Base-by-base conservation (phyloP, 2,888 invertebrate species). In the Halictus quadricinctus region DNA sequence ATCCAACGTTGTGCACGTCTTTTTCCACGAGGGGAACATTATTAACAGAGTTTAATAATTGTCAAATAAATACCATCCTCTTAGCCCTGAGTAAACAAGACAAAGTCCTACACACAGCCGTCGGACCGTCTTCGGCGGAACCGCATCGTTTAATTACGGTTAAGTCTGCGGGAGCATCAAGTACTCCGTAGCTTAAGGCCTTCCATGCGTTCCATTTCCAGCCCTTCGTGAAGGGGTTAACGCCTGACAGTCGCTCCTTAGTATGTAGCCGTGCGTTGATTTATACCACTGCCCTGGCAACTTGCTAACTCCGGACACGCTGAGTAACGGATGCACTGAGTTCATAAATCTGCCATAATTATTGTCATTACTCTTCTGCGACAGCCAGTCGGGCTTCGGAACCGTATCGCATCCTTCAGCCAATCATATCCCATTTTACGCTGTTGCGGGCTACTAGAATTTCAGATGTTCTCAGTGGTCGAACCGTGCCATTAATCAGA, bases 71-170 rank as follows among this genome's bases (percentile, higher is more conserved):
- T 25, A 41, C 25, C 21, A 6, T 8, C n/a, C 36, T 18, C 25
- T 58, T 50, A 18, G n/a, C n/a, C 15, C 18, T 12, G 36, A 25
- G 64, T 72, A 69, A 50, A 69, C 25, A 66, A 73, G 73, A 25
- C 54, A 43, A 21, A 36, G 12, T 25, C 21, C 41, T 18, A 21
- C 66, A 36, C 36, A 5, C 15, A 54, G 43, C 21, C 8, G 41
- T 21, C 7, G 15, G 36, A 41, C 69, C 46, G 74, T 73, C 29
- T 48, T 41, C 76, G 54, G 21, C 43, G 25, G 48, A 50, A 76
- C 72, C 50, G 73, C 48, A 58, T 54, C 72, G 73, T 84, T 87
- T 80, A 83, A 85, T 85, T 85, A 87, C 76, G 73, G 82, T 69
- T 74, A 79, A 87, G 84, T 76, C 78, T 77, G 87, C 46, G 70